phyloP scores from a whole-genome alignment of 2,797 vertebrate genomes.

The Eurystomus glaucurus region DNA sequence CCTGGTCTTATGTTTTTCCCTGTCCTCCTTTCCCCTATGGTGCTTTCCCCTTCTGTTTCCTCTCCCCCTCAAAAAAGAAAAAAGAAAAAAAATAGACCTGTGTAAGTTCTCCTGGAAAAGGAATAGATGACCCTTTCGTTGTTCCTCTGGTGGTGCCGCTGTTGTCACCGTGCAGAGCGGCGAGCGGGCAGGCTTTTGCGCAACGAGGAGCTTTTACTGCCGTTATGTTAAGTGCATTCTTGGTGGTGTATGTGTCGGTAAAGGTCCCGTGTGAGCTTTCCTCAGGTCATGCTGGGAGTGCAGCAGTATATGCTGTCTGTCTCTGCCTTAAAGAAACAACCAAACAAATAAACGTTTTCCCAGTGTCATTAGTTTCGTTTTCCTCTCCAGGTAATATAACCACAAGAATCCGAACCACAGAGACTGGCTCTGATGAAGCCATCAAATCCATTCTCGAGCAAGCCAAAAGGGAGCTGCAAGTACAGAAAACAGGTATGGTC shows the following conservation, averaged over 20 bases:
- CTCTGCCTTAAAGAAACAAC: not conserved
- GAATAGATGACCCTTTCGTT: not conserved
- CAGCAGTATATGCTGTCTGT: not conserved
- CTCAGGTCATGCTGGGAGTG: not conserved
- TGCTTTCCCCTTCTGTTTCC: conserved; percentile 30
- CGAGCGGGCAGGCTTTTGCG: not conserved
- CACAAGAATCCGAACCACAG: conserved; percentile 92
- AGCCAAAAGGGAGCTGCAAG: conserved; percentile 97
- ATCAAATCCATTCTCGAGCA: conserved; percentile 98
- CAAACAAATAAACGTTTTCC: not conserved
- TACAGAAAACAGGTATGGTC: conserved; percentile 93
- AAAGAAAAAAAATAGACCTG: not conserved
- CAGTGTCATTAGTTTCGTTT: conserved; percentile 60
- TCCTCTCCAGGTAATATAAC: conserved; percentile 92
- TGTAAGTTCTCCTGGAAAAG: not conserved
- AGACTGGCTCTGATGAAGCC: conserved; percentile 94
- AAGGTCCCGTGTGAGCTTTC: not conserved
- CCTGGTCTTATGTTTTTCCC: not conserved
- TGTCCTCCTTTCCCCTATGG: not conserved
- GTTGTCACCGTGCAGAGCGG: not conserved
- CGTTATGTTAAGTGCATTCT: not conserved
- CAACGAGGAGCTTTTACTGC: not conserved
- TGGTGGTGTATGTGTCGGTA: not conserved
- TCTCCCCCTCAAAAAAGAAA: not conserved
- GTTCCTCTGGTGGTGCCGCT: not conserved